Evolutionary conservation across 2,888 invertebrate species (phyloP), one percentile per base, ranked within the genome.

Genomic region (Polyommatus iphigenia): DNA sequence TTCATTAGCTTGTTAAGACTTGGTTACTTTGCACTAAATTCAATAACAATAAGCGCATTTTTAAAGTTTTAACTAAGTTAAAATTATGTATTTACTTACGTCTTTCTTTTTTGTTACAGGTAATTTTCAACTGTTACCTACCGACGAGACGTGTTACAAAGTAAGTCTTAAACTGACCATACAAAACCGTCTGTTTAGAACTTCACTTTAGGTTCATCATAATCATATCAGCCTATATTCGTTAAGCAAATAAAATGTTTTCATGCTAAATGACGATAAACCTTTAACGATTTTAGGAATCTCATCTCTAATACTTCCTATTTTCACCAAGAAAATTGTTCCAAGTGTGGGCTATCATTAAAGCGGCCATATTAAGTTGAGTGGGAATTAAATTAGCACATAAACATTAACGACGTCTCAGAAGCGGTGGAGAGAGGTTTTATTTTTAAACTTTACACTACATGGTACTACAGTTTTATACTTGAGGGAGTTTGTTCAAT

Each of bases 361-460:
- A 24, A 50, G 50, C 75, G 18, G 50, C 54, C 75, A 18, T 75
- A 50, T 75, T 24, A 73, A 50, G 50, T 13, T 24, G n/a, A 50
- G 13, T 24, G 50, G 20, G 13, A 73, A 73, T 73, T 73, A 29
- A 75, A 75, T 50, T 50, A 75, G 18, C 54, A 54, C 75, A 54
- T 75, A 15, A 75, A 75, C 24, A 18, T 54, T 54, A 75, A 75
- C 29, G 75, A 54, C 54, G 29, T 54, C 75, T 75, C 54, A 75
- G 75, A 75, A 54, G 54, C 46, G 57, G 59, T 20, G 24, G 62
- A 24, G 24, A 29, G 67, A 73, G 50, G 72, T 73, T 73, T 78
- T 72, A 78, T 78, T 59, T 78, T 78, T 59, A 29, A 77, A 46
- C 77, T 78, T 41, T 24, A 59, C 41, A 73, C 77, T 73, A 72